These are phyloP conservation scores for Leptopilina myrica DNA, from an alignment of 2,888 invertebrate species.

Conservation along the genomic window DNA sequence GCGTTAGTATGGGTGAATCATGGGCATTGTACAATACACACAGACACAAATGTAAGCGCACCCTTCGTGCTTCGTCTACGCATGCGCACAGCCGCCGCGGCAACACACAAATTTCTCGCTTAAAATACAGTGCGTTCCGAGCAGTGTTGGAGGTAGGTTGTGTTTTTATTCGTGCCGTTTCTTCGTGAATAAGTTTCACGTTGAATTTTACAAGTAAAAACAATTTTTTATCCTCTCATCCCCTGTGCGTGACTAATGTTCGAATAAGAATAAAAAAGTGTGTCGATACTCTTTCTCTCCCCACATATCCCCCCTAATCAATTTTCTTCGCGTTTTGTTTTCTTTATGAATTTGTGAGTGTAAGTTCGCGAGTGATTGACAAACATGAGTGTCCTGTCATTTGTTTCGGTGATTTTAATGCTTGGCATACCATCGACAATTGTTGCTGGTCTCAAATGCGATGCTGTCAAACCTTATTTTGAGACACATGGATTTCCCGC, in stretches of 20 bases:
- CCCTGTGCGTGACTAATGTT: constrained; percentile 47
- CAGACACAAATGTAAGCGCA: no score
- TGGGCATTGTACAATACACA: no score
- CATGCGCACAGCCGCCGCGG: constrained; percentile 59
- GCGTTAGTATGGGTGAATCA: background rate
- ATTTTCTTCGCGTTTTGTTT: constrained; percentile 39
- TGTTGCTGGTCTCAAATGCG: constrained; percentile 75
- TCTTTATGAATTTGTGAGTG: constrained; percentile 51
- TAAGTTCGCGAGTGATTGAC: constrained; percentile 51
- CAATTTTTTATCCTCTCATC: background rate
- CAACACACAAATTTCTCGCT: constrained; percentile 49
- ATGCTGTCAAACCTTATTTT: constrained; percentile 77
- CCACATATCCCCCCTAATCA: constrained; percentile 10
- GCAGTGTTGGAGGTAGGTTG: constrained; percentile 58
- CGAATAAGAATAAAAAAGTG: constrained; percentile 46
- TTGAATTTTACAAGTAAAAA: constrained; percentile 1
- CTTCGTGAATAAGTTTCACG: constrained; percentile 15
- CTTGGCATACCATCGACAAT: constrained; percentile 62
- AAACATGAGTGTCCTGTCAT: constrained; percentile 64
- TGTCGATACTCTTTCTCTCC: constrained; percentile 39
- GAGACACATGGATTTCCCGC: constrained; percentile 77
- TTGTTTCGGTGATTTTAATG: constrained; percentile 66
- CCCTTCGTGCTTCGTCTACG: constrained; percentile 48
- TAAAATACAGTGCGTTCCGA: constrained; percentile 61
- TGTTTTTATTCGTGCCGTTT: constrained; percentile 45